Evolutionary conservation across 2,888 invertebrate species (phyloP).

Genomic region (Cryptocephalus primarius): DNA sequence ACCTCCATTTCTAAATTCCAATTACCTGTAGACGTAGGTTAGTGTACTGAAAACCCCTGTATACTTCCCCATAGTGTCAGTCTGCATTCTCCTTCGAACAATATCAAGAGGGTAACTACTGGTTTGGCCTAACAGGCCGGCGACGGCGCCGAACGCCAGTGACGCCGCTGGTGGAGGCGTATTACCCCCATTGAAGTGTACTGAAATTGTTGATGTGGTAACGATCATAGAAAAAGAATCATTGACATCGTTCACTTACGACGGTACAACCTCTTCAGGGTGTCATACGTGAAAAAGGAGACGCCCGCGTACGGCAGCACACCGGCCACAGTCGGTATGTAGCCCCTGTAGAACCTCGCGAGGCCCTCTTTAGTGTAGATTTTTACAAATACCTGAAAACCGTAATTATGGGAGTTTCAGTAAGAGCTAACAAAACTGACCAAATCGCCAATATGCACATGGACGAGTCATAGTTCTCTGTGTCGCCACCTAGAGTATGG

Average conservation of each 20-base stretch:
- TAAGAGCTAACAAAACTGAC: too few species aligned
- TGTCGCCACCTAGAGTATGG: too few species aligned
- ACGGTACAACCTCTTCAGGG: slow-evolving; percentile 68
- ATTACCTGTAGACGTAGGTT: slow-evolving; percentile 55
- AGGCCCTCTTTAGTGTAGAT: slow-evolving; percentile 72
- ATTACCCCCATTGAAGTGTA: slow-evolving; percentile 20
- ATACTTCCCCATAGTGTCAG: slow-evolving; percentile 46
- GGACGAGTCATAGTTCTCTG: too few species aligned
- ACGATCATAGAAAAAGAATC: neutral
- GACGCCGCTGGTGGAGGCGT: slow-evolving; percentile 45
- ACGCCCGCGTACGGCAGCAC: slow-evolving; percentile 95
- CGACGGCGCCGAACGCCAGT: slow-evolving; percentile 76
- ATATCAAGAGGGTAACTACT: slow-evolving; percentile 95
- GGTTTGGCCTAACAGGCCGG: slow-evolving; percentile 90
- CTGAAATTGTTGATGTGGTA: slow-evolving; percentile 14
- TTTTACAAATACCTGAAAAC: slow-evolving; percentile 38
- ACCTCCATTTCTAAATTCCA: too few species aligned
- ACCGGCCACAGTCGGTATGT: slow-evolving; percentile 81
- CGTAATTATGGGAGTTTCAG: slow-evolving; percentile 1
- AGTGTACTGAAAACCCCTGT: slow-evolving; percentile 57
- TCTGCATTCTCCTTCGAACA: slow-evolving; percentile 57
- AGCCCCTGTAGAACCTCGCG: slow-evolving; percentile 71
- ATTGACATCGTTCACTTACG: slow-evolving; percentile 41
- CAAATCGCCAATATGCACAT: too few species aligned
- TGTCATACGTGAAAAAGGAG: slow-evolving; percentile 95